These are phyloP conservation scores for Acanthosepion lycidas DNA, from an alignment of 2,888 invertebrate species.

Conservation along the genomic window DNA sequence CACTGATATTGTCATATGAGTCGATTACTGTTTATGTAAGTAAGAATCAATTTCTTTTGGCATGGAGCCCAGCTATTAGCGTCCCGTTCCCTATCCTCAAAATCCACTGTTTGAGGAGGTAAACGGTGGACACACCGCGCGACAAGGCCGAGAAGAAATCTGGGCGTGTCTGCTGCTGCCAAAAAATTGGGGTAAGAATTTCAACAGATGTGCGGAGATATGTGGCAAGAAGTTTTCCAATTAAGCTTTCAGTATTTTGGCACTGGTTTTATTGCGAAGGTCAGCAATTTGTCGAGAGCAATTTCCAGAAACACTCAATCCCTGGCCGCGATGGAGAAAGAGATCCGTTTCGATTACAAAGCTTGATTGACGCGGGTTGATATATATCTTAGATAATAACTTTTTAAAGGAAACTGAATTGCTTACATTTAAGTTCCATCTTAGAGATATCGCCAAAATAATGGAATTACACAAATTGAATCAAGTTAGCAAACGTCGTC, in stretches of 20 bases:
- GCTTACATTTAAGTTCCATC: background rate
- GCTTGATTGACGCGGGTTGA: background rate
- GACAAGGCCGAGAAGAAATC: background rate
- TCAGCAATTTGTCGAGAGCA: background rate
- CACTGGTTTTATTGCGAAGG: background rate
- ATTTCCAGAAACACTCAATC: conserved; percentile 15
- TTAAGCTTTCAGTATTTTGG: background rate
- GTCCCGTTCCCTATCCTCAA: background rate
- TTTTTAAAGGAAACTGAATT: background rate
- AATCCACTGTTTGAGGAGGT: background rate
- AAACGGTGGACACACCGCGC: background rate
- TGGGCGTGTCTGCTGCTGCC: background rate
- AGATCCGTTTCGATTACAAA: background rate
- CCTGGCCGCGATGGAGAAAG: background rate
- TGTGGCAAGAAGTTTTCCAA: background rate
- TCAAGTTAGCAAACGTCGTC: background rate
- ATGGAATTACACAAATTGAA: background rate
- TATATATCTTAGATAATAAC: background rate
- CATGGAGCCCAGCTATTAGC: background rate
- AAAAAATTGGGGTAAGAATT: background rate
- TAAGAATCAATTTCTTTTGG: background rate
- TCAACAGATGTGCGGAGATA: background rate
- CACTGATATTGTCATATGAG: background rate
- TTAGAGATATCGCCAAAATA: background rate
- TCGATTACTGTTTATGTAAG: background rate